Evolutionary conservation across 2,888 invertebrate genomes (phyloP).

Genomic region (Stenodera caucasica): DNA sequence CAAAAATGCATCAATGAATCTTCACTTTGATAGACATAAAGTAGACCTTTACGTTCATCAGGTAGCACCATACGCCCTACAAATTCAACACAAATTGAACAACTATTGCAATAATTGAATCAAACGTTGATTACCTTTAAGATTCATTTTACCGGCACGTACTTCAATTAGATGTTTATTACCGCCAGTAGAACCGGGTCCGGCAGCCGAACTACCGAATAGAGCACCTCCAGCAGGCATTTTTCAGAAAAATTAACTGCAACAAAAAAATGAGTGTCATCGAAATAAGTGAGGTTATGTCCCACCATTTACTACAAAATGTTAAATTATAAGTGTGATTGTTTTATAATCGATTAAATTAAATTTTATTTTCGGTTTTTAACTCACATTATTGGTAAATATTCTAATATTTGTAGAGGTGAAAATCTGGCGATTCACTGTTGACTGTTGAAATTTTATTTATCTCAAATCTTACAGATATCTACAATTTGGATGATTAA

Average conservation of each 20-base stretch:
- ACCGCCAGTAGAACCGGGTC: slow-evolving; percentile 78
- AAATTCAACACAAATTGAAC: slow-evolving; percentile 15
- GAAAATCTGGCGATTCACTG: neutral
- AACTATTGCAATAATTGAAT: neutral
- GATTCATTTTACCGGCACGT: slow-evolving; percentile 93
- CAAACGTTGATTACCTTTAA: slow-evolving; percentile 69
- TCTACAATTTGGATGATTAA: neutral
- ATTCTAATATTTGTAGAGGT: neutral
- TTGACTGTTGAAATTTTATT: no score
- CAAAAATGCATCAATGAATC: slow-evolving; percentile 99
- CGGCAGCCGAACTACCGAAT: slow-evolving; percentile 74
- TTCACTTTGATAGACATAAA: slow-evolving; percentile 95
- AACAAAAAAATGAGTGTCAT: slow-evolving; percentile 1
- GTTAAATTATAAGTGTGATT: no score
- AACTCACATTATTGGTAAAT: neutral
- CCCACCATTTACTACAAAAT: neutral
- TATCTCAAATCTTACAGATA: neutral
- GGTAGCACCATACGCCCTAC: slow-evolving; percentile 80
- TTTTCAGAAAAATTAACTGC: slow-evolving; percentile 12
- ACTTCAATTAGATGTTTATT: slow-evolving; percentile 93
- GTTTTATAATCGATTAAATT: neutral
- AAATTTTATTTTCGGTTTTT: no score
- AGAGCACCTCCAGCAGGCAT: slow-evolving; percentile 71
- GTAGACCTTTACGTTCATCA: slow-evolving; percentile 90
- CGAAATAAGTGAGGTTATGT: neutral